phyloP scores from a whole-genome alignment of 2,888 invertebrate genomes.

The Macaria notata region DNA sequence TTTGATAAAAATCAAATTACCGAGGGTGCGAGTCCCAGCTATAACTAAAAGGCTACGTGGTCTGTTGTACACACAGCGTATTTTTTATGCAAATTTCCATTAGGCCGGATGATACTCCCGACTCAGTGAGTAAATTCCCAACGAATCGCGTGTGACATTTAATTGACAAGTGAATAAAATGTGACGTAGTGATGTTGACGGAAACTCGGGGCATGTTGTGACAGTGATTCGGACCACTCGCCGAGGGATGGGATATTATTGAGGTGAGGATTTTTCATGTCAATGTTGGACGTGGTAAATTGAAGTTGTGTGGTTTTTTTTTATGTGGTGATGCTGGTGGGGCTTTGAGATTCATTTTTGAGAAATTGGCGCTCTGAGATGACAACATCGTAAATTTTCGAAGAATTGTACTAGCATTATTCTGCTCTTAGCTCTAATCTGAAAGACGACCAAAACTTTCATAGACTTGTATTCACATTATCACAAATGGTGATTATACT shows the following conservation, averaged over 20 bases:
- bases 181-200: constrained; percentile 61
- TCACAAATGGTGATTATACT: too few species aligned
- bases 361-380: too few species aligned
- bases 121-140: constrained; percentile 70
- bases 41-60: constrained; percentile 37
- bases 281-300: too few species aligned
- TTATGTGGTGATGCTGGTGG: too few species aligned
- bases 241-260: constrained; percentile 2
- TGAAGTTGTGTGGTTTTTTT: too few species aligned
- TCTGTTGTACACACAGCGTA: constrained; percentile 43
- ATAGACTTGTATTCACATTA: too few species aligned
- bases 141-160: constrained; percentile 72
- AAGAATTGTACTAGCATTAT: too few species aligned
- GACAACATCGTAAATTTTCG: too few species aligned
- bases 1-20: constrained; percentile 10
- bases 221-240: constrained; percentile 28
- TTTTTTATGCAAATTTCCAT: constrained; percentile 77
- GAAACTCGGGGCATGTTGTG: constrained; percentile 53
- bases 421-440: too few species aligned
- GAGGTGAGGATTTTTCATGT: too few species aligned
- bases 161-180: constrained; percentile 77
- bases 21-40: constrained; percentile 24
- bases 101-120: constrained; percentile 68
- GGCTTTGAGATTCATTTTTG: too few species aligned
- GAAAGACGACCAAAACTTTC: too few species aligned